phyloP scores from a whole-genome alignment of 2,888 invertebrate genomes.

The Oxystoma pomonae region DNA sequence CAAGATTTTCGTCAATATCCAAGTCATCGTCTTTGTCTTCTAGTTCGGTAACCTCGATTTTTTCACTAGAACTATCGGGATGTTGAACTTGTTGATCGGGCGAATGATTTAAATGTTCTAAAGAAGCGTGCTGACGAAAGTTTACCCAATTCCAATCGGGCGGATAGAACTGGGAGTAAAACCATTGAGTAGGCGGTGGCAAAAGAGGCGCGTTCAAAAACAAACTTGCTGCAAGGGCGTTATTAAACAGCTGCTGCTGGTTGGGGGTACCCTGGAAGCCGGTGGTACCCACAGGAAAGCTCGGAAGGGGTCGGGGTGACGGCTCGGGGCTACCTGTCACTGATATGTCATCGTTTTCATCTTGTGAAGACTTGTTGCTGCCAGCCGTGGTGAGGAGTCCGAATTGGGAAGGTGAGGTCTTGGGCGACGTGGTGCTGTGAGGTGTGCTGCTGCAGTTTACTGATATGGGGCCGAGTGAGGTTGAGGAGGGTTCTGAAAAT shows the following conservation, averaged over 20 bases:
- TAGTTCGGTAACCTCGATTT: slow-evolving; percentile 35
- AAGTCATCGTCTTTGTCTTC: slow-evolving; percentile 29
- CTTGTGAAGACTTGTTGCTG: slow-evolving; percentile 43
- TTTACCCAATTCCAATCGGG: slow-evolving; percentile 68
- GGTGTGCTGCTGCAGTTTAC: slow-evolving; percentile 56
- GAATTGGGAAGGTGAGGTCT: slow-evolving; percentile 53
- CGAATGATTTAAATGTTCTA: slow-evolving; percentile 25
- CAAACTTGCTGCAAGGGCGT: slow-evolving; percentile 63
- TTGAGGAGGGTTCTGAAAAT: slow-evolving; percentile 43
- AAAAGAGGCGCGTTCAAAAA: slow-evolving; percentile 71
- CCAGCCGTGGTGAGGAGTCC: slow-evolving; percentile 48
- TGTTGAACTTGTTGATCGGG: slow-evolving; percentile 33
- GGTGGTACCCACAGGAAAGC: slow-evolving; percentile 41
- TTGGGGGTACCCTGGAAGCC: slow-evolving; percentile 38
- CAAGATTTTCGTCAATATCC: slow-evolving; percentile 18
- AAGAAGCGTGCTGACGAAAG: slow-evolving; percentile 32
- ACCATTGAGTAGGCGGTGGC: slow-evolving; percentile 74
- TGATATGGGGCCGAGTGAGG: slow-evolving; percentile 46
- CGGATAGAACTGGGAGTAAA: slow-evolving; percentile 72
- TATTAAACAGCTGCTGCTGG: slow-evolving; percentile 50
- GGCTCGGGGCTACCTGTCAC: slow-evolving; percentile 61
- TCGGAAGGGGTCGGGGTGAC: slow-evolving; percentile 51
- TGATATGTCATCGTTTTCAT: slow-evolving; percentile 52
- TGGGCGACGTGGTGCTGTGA: slow-evolving; percentile 69
- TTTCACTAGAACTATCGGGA: slow-evolving; percentile 37